Base-by-base conservation (phyloP, 1,140 invertebrate genomes). In the Andrena cerasifolii region DNA sequence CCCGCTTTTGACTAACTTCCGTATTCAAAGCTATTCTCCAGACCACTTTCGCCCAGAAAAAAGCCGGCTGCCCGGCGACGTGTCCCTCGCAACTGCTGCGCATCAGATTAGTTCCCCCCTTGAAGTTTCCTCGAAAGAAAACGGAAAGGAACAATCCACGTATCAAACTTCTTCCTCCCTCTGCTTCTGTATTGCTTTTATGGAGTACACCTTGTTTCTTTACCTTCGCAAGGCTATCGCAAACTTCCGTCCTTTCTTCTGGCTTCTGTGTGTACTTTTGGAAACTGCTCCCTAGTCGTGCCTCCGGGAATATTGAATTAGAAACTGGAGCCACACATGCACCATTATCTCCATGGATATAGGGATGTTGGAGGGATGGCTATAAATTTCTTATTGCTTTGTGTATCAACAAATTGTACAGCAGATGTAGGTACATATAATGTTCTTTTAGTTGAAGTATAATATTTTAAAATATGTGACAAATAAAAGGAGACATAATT, bases 21-120 rank as follows among this genome's bases (percentile, higher is more conserved):
- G 28, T 31, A 45, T 49, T 49, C 45, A 49, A 5, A 49, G 28
- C 66, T 6, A 33, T 56, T 36, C 51, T 56, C 33, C 1, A 54
- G 49, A 68, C 51, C 33, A 4, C 0, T 63, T 63, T 47, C 61
- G 21, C 18, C 40, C 3, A 45, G 40, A 63, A 63, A n/a, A n/a
- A 47, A 63, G 43, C 61, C 28, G 6, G 21, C 26, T 28, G 14
- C 16, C 61, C 43, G 40, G 28, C 61, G 47, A 63, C 51, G 66
- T 40, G 66, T 43, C 66, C 16, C 33, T n/a, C 16, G 40, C 36
- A 45, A 47, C 61, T 36, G 3, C 10, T 16, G 43, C 6, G 6
- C 56, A 21, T 12, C 31, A 14, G 56, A 43, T 49, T 24, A 24
- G 12, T 58, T 58, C 59, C 16, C n/a, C n/a, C 40, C 24, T 40